A percentile compares a stretch with the other conserved stretches of the same genome.
phyloP scores from a whole-genome alignment of 2,888 invertebrate species.

The Horisme vitalbata region DNA sequence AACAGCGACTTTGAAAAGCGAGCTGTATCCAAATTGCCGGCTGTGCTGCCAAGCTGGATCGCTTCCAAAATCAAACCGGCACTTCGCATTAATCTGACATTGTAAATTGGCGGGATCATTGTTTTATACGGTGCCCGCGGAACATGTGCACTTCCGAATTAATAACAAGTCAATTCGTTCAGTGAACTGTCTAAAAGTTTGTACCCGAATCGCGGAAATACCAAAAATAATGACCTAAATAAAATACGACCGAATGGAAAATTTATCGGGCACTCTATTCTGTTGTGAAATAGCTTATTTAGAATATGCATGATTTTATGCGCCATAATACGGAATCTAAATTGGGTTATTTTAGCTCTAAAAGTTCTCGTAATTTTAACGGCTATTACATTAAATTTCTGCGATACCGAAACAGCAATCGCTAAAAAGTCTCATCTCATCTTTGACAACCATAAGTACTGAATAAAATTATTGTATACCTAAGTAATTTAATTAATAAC shows the following conservation, averaged over 20 bases:
- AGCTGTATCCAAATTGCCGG: constrained; percentile 53
- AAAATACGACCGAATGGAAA: constrained; percentile 29
- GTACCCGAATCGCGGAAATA: constrained; percentile 7
- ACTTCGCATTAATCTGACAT: constrained; percentile 53
- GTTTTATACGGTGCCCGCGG: constrained; percentile 40
- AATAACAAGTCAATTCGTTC: constrained; percentile 3
- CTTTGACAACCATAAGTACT: too few relatives aligned
- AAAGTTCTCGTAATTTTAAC: too few relatives aligned
- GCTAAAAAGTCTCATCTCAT: too few relatives aligned
- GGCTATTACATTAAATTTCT: too few relatives aligned
- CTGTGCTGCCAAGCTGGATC: constrained; percentile 61
- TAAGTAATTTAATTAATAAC: too few relatives aligned
- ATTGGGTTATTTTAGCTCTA: constrained; percentile 15
- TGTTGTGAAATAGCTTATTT: constrained; percentile 32
- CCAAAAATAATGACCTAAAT: constrained; percentile 27
- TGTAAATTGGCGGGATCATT: constrained; percentile 58
- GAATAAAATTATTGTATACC: too few relatives aligned
- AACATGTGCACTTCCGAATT: constrained; percentile 5
- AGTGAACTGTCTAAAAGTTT: constrained; percentile 1
- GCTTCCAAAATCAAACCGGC: constrained; percentile 54
- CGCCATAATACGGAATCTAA: constrained; percentile 25
- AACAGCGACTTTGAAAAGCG: constrained; percentile 37
- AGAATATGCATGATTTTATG: constrained; percentile 34
- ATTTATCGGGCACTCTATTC: constrained; percentile 33
- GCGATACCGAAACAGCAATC: too few relatives aligned